Evolutionary conservation across 2,797 vertebrate genomes (phyloP).

Genomic region (Pelodytes ibericus): DNA sequence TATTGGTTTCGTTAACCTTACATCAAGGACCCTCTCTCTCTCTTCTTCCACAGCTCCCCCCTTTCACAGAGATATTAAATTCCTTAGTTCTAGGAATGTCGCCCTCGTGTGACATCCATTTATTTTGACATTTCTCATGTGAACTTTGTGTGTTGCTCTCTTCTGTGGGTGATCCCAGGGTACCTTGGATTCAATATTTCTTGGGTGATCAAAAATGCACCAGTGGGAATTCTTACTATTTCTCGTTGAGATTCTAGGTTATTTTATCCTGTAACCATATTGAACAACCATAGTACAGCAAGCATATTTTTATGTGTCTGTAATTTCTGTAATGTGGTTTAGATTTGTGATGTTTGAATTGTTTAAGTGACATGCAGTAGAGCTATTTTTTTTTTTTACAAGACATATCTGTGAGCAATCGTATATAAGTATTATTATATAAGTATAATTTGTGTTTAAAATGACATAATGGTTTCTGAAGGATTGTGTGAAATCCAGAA

Average conservation of each 20-base stretch:
- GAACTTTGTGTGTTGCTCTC: slow-evolving; percentile 34
- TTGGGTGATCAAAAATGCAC: slow-evolving; percentile 29
- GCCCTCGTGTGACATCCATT: slow-evolving; percentile 53
- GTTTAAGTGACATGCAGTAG: too few species aligned
- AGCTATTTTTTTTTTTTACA: too few species aligned
- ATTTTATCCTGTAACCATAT: too few species aligned
- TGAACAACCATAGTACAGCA: too few species aligned
- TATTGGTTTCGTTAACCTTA: slow-evolving; percentile 32
- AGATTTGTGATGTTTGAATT: too few species aligned
- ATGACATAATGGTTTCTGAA: too few species aligned
- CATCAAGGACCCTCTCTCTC: slow-evolving; percentile 29
- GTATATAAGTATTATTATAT: too few species aligned
- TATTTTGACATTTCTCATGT: slow-evolving; percentile 55
- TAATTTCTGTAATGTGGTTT: too few species aligned
- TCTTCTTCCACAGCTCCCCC: background rate
- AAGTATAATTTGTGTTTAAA: too few species aligned
- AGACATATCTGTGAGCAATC: too few species aligned
- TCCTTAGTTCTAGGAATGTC: slow-evolving; percentile 50
- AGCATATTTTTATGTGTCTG: too few species aligned
- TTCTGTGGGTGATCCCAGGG: slow-evolving; percentile 4
- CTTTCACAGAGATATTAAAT: slow-evolving; percentile 57
- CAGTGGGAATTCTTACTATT: slow-evolving; percentile 33
- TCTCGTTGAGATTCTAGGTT: background rate
- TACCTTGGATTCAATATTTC: slow-evolving; percentile 31
- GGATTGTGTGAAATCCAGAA: too few species aligned